Evolutionary conservation across 2,113 vertebrate species (phyloP).

Genomic region (Sinocyclocheilus grahami): DNA sequence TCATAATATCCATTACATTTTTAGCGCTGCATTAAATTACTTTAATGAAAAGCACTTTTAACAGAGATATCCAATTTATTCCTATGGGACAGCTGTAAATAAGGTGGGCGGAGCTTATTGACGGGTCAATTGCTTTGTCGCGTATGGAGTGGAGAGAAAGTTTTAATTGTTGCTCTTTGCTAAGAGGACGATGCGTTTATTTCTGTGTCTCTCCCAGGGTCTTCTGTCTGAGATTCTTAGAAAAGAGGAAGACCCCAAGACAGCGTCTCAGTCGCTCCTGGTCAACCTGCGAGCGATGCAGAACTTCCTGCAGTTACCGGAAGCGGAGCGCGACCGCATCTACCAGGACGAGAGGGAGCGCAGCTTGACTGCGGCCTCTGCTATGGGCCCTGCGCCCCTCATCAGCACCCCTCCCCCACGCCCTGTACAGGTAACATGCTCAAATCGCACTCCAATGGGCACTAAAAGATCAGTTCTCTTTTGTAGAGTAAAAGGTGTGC

Average conservation of each 20-base stretch:
- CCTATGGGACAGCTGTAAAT: neutral
- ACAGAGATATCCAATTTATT: neutral
- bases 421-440: slow-evolving; percentile 86
- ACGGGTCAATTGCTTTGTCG: neutral
- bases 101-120: neutral
- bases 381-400: slow-evolving; percentile 91
- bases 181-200: neutral
- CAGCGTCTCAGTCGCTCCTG: slow-evolving; percentile 95
- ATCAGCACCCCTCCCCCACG: slow-evolving; percentile 93
- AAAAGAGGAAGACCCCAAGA: slow-evolving; percentile 97
- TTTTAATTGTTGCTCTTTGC: neutral
- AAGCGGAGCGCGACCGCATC: slow-evolving; percentile 95
- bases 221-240: slow-evolving; percentile 97
- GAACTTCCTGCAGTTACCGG: slow-evolving; percentile 98
- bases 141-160: neutral
- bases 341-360: slow-evolving; percentile 98
- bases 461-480: too few relatives aligned
- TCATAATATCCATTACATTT: neutral
- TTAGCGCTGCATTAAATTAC: neutral
- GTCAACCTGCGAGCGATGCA: slow-evolving; percentile 99
- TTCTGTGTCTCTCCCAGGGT: slow-evolving; percentile 76
- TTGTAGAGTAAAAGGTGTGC: neutral
- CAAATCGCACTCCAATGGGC: too few relatives aligned
- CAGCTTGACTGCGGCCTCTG: slow-evolving; percentile 92
- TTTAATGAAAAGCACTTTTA: too few relatives aligned